Percentiles rank a stretch among this genome's conserved stretches.
These are phyloP conservation scores for Cryptotis parvus DNA, from an alignment of 2,113 vertebrate genomes.

Conservation along the genomic window DNA sequence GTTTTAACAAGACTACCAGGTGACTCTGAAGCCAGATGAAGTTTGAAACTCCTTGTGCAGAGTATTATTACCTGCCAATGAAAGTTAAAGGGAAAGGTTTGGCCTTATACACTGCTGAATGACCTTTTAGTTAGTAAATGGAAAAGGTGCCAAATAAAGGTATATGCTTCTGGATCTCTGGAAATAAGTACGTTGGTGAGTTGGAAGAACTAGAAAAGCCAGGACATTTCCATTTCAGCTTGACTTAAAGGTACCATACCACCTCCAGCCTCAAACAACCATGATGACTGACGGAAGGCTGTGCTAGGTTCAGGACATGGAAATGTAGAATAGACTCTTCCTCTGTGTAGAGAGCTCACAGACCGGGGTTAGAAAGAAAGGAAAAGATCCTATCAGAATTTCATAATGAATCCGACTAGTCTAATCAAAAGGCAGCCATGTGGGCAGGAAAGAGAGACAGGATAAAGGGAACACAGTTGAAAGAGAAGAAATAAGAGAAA, in stretches of 20 bases:
- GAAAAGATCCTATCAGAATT: conserved; percentile 26
- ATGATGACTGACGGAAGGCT: not conserved
- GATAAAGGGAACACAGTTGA: not conserved
- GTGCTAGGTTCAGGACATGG: not conserved
- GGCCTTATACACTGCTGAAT: not conserved
- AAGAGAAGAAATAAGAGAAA: not conserved
- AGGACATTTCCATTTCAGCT: not conserved
- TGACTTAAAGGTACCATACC: not conserved
- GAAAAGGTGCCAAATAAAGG: not conserved
- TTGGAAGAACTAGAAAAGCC: not conserved
- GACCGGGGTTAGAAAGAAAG: conserved; percentile 6
- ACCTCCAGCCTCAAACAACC: not conserved
- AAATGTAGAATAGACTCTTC: not conserved
- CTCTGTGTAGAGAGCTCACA: not conserved
- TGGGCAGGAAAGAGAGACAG: not conserved
- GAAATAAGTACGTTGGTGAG: not conserved
- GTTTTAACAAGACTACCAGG: not conserved
- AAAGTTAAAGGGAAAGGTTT: not conserved
- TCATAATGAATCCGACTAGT: not conserved
- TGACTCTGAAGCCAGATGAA: not conserved
- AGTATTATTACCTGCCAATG: not conserved
- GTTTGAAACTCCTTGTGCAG: not conserved
- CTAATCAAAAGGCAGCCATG: not conserved
- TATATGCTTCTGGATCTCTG: not conserved
- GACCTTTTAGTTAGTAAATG: not conserved